Base-by-base conservation (phyloP, 2,888 invertebrate genomes). In the Agrotis clavis region DNA sequence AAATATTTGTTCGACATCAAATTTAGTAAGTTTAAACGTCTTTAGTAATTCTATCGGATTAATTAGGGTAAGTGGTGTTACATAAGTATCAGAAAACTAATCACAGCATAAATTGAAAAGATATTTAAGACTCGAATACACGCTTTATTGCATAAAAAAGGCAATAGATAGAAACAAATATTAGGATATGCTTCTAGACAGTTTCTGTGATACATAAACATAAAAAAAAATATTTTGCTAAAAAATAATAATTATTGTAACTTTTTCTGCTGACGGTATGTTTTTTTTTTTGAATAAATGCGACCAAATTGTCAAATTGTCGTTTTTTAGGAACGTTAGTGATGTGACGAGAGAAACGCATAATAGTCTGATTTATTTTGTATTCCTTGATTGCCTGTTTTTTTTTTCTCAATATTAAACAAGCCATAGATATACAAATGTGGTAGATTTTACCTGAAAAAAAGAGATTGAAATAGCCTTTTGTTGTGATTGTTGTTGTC, bases 231-330 rank as follows among this genome's bases (percentile, higher is more conserved):
- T 59, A 62, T 61, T 68, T 67, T 76, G 21, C 19, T 30, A 56
- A 60, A 62, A 71, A 69, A 62, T 3, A n/a, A 59, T 18, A 69
- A 62, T 4, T 16, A 59, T 18, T 51, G 45, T 63, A 50, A 60
- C n/a, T 19, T 76, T 65, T 86, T 85, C 74, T 86, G 85, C 82
- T 86, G 83, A 79, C 82, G 87, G 82, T 86, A 83, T 41, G 41
- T 72, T 21, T 47, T 47, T 51, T 47, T 83, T 82, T 75, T 67
- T 57, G 76, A 76, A 60, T 77, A 65, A 67, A 77, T 61, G 71
- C 79, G 83, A 87, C 81, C 73, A 74, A 79, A 72, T 67, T 84
- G 81, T 80, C 75, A 78, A 79, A 79, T 71, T 74, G 63, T 69
- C 65, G 65, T 68, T 62, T 13, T 35, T 74, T 72, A 69, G 50